Evolutionary conservation across 1,140 invertebrate genomes (phyloP), one percentile per base, ranked within the genome.

Genomic region (Oscheius sp.): DNA sequence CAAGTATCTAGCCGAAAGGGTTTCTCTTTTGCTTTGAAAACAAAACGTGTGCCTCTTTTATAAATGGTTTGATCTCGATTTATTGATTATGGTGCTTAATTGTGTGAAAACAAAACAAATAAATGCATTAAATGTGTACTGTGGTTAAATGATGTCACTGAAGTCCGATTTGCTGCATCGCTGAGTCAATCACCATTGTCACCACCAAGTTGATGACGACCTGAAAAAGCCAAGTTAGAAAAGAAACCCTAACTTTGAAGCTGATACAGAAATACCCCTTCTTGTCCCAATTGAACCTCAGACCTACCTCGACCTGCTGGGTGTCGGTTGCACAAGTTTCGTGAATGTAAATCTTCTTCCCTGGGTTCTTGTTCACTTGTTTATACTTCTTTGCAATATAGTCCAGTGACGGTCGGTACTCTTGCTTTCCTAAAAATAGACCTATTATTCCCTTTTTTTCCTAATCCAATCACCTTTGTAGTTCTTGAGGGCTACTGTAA

Each of bases 251-350:
- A 42, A 20, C 36, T 49, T 46, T 68, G 75, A 67, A 79, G 76
- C 65, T 85, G 79, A 68, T 86, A n/a, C n/a, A n/a, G n/a, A n/a
- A n/a, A n/a, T n/a, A n/a, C 74, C 69, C 15, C 61, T 75, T 98
- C 89, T 99, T 95, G 86, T n/a, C n/a, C n/a, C n/a, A n/a, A n/a
- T n/a, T n/a, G n/a, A n/a, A n/a, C n/a, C n/a, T n/a, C n/a, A n/a
- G n/a, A n/a, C n/a, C n/a, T n/a, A n/a, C n/a, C n/a, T n/a, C n/a
- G n/a, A n/a, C n/a, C n/a, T n/a, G n/a, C n/a, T n/a, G n/a, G n/a
- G n/a, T n/a, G n/a, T n/a, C n/a, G n/a, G n/a, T n/a, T n/a, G n/a
- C n/a, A n/a, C 79, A 86, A 2, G 85, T 86, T 66, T 80, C 78
- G 67, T 84, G 82, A 20, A 77, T 70, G 66, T 81, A 84, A 61